A percentile compares a stretch with the other conserved stretches of the same genome.
Conservation (phyloP, 1,140 invertebrate species). For the Pentalonia nigronervosa region DNA sequence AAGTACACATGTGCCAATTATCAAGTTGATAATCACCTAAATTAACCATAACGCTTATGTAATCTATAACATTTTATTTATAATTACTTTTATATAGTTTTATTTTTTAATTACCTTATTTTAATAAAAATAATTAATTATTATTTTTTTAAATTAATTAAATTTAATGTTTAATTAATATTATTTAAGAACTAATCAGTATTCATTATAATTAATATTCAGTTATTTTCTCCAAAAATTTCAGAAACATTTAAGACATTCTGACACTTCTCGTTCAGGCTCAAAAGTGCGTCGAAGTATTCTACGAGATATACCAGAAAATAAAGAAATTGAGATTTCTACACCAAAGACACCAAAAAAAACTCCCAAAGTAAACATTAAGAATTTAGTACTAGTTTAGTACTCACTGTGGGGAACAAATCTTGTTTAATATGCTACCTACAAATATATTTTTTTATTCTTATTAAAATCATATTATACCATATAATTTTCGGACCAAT, state of each 20-base stretch:
- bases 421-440: no score
- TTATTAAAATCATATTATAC: background rate
- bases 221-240: background rate
- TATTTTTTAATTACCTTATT: no score
- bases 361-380: conserved; percentile 45
- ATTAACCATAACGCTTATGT: no score
- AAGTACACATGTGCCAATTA: no score
- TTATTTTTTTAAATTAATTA: no score
- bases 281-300: conserved; percentile 32
- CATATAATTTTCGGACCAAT: background rate
- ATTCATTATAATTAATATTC: background rate
- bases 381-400: background rate
- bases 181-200: no score
- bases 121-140: no score
- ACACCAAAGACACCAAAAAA: conserved; percentile 53
- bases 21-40: no score
- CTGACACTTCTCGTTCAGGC: conserved; percentile 33
- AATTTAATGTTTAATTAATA: background rate
- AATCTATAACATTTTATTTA: no score
- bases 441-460: no score
- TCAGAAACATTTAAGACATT: conserved; percentile 44
- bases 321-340: conserved; percentile 21
- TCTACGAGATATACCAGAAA: conserved; percentile 52
- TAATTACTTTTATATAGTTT: no score
- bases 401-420: background rate